Conservation (phyloP, 30 jellyfish, hydroid and myxozoan genomes). For the Nemopilema nomurai region DNA sequence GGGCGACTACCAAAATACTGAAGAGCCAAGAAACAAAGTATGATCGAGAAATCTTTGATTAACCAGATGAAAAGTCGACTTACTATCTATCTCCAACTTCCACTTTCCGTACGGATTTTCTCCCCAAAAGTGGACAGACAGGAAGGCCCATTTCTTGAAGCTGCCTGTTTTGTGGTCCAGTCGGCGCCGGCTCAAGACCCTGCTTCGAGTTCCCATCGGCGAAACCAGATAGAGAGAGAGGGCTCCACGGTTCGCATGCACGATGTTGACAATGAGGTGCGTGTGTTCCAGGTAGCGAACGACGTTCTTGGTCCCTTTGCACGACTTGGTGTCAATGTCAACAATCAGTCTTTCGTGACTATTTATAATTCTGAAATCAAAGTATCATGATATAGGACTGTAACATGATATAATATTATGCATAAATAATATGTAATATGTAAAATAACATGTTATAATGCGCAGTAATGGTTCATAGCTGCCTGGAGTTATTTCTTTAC, state of each 20-base stretch:
- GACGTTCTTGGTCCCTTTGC: constrained; percentile 71
- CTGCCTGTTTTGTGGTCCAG: constrained; percentile 56
- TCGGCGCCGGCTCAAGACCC: constrained; percentile 66
- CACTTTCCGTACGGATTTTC: constrained; percentile 89
- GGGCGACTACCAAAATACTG: too few relatives aligned
- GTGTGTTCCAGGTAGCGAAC: constrained; percentile 89
- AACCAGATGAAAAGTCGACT: not conserved
- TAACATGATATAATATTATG: too few relatives aligned
- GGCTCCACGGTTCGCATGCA: constrained; percentile 85
- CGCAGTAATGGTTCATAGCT: too few relatives aligned
- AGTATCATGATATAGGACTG: too few relatives aligned
- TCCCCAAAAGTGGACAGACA: constrained; percentile 97
- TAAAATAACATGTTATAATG: too few relatives aligned
- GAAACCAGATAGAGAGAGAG: constrained; percentile 75
- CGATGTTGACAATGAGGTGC: constrained; percentile 70
- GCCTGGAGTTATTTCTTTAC: too few relatives aligned
- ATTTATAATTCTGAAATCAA: constrained; percentile 56
- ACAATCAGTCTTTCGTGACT: constrained; percentile 57
- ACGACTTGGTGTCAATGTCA: constrained; percentile 63
- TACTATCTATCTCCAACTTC: constrained; percentile 71
- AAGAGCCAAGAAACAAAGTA: too few relatives aligned
- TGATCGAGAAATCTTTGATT: too few relatives aligned
- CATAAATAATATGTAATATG: too few relatives aligned
- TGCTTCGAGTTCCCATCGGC: constrained; percentile 91
- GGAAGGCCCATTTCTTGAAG: constrained; percentile 80